phyloP scores from a whole-genome alignment of 2,113 vertebrate genomes.

The Nothoprocta perdicaria region DNA sequence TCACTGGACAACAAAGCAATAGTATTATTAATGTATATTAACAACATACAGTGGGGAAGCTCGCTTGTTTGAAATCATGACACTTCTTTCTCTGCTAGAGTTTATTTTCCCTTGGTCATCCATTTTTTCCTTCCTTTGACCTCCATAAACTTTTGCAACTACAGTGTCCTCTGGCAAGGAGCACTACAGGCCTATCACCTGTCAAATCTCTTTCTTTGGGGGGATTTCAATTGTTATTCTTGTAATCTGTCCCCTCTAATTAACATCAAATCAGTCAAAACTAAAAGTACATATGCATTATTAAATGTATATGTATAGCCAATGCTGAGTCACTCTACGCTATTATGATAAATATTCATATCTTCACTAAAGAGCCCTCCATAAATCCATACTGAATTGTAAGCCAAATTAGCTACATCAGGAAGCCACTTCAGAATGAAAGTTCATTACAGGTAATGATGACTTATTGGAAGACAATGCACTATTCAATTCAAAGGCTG shows the following conservation, averaged over 20 bases:
- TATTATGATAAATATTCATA: background rate
- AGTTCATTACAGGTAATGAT: slow-evolving; percentile 22
- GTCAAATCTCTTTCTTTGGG: background rate
- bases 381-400: slow-evolving; percentile 7
- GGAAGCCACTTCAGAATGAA: slow-evolving; percentile 13
- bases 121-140: background rate
- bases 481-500: slow-evolving; percentile 2
- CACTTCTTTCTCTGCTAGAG: background rate
- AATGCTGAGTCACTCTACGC: background rate
- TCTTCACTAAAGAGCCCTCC: slow-evolving; percentile 8
- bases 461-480: background rate
- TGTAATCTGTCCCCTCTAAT: background rate
- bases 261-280: background rate
- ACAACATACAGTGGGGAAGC: background rate
- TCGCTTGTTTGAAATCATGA: background rate
- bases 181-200: background rate
- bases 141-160: background rate
- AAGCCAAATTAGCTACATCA: slow-evolving; percentile 2
- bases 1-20: background rate
- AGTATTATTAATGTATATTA: background rate
- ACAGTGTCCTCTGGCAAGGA: background rate
- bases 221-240: background rate
- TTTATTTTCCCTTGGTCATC: background rate
- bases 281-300: background rate
- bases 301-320: background rate